phyloP scores from a whole-genome alignment of 2,797 vertebrate species.

The Danio choprae region DNA sequence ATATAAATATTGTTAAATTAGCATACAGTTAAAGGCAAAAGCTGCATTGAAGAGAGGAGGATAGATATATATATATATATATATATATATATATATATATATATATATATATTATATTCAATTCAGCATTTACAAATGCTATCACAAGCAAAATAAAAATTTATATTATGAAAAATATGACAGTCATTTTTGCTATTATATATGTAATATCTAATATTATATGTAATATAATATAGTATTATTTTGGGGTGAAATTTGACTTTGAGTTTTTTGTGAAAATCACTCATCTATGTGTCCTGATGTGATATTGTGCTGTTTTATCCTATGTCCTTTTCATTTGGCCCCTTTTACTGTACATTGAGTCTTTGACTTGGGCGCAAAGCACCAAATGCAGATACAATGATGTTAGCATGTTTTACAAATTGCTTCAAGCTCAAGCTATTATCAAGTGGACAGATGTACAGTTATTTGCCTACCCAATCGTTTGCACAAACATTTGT shows the following conservation, averaged over 20 bases:
- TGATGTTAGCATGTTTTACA: constrained; percentile 29
- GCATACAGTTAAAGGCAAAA: not conserved
- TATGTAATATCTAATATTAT: too few relatives aligned
- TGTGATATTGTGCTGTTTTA: constrained; percentile 26
- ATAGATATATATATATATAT: too few relatives aligned
- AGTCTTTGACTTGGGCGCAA: constrained; percentile 53
- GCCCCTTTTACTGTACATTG: constrained; percentile 14
- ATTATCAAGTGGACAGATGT: constrained; percentile 15
- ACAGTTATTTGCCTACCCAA: not conserved
- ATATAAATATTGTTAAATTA: too few relatives aligned
- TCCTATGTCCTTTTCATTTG: constrained; percentile 33
- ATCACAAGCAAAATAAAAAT: too few relatives aligned
- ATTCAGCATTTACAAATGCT: too few relatives aligned
- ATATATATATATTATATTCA: too few relatives aligned
- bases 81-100: too few relatives aligned
- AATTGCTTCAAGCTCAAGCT: not conserved
- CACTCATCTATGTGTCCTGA: not conserved
- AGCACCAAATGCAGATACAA: constrained; percentile 49
- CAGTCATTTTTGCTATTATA: too few relatives aligned
- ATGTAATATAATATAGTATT: not conserved
- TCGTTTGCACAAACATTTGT: not conserved
- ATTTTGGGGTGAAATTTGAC: constrained; percentile 14
- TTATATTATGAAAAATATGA: too few relatives aligned
- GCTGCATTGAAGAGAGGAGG: too few relatives aligned
- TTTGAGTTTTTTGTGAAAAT: constrained; percentile 10